Conservation (phyloP, 1,140 invertebrate species). For the Diorhabda sublineata region DNA sequence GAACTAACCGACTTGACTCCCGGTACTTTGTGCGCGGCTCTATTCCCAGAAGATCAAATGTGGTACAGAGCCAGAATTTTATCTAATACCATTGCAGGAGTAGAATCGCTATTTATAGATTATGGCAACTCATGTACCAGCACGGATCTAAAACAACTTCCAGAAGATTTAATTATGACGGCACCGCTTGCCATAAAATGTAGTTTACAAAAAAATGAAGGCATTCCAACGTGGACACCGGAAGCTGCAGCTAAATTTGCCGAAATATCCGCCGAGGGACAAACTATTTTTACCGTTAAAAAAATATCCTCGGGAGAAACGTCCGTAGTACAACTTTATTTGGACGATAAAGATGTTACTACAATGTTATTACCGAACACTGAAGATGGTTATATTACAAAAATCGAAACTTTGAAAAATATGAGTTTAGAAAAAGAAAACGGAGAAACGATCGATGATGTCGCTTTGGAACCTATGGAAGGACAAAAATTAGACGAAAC, state of each 20-base stretch:
- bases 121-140: slow-evolving; percentile 66
- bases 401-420: slow-evolving; percentile 39
- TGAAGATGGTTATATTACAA: slow-evolving; percentile 42
- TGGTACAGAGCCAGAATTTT: slow-evolving; percentile 69
- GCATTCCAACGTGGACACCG: slow-evolving; percentile 58
- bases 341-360: slow-evolving; percentile 58
- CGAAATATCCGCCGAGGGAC: slow-evolving; percentile 60
- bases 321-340: slow-evolving; percentile 58
- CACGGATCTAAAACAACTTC: slow-evolving; percentile 56
- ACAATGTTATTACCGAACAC: slow-evolving; percentile 50
- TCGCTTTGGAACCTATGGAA: slow-evolving; percentile 55
- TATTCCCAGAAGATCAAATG: slow-evolving; percentile 62
- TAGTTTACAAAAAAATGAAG: slow-evolving; percentile 56
- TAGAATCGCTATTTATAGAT: slow-evolving; percentile 67
- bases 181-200: slow-evolving; percentile 61
- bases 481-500: slow-evolving; percentile 58
- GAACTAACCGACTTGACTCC: slow-evolving; percentile 50
- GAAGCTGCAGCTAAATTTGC: slow-evolving; percentile 60
- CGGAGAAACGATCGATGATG: slow-evolving; percentile 55
- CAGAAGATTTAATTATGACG: slow-evolving; percentile 58
- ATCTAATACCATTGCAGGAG: slow-evolving; percentile 53
- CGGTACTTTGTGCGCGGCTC: slow-evolving; percentile 61
- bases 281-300: slow-evolving; percentile 59
- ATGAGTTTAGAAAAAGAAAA: slow-evolving; percentile 41
- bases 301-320: slow-evolving; percentile 62